Percentiles rank a stretch among this genome's conserved stretches.
These are phyloP conservation scores for Pogoniulus pusillus DNA, from an alignment of 2,797 vertebrate species.

Conservation along the genomic window DNA sequence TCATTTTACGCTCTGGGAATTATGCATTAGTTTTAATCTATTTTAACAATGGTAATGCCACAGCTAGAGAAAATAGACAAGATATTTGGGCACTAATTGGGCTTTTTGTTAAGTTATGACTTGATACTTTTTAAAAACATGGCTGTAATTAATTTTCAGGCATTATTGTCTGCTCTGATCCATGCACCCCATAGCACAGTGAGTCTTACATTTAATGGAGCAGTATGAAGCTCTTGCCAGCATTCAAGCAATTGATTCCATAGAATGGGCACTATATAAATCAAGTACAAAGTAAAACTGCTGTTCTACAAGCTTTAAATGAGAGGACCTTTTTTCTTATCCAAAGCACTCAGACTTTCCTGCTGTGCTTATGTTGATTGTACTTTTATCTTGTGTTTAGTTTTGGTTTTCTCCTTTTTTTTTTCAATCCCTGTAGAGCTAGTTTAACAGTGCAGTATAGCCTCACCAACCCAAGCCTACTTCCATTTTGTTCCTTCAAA, in stretches of 20 bases:
- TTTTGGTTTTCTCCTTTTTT: slow-evolving; percentile 12
- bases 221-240: background rate
- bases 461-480: background rate
- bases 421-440: background rate
- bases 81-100: slow-evolving; percentile 38
- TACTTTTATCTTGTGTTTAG: slow-evolving; percentile 23
- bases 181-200: slow-evolving; percentile 37
- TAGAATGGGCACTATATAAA: slow-evolving; percentile 64
- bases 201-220: slow-evolving; percentile 51
- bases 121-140: slow-evolving; percentile 27
- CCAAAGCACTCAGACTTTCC: slow-evolving; percentile 35
- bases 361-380: slow-evolving; percentile 61
- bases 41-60: slow-evolving; percentile 28
- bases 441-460: background rate
- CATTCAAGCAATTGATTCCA: slow-evolving; percentile 57
- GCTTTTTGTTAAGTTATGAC: slow-evolving; percentile 29
- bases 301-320: slow-evolving; percentile 42
- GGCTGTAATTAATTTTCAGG: slow-evolving; percentile 10
- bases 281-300: slow-evolving; percentile 42
- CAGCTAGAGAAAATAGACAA: slow-evolving; percentile 31
- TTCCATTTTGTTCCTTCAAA: background rate
- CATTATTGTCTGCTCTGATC: background rate
- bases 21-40: slow-evolving; percentile 43
- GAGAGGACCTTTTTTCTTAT: slow-evolving; percentile 51
- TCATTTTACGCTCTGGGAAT: slow-evolving; percentile 38